A percentile compares a stretch with the other conserved stretches of the same genome.
phyloP scores from a whole-genome alignment of 2,797 vertebrate genomes.

The Myotis myotis region DNA sequence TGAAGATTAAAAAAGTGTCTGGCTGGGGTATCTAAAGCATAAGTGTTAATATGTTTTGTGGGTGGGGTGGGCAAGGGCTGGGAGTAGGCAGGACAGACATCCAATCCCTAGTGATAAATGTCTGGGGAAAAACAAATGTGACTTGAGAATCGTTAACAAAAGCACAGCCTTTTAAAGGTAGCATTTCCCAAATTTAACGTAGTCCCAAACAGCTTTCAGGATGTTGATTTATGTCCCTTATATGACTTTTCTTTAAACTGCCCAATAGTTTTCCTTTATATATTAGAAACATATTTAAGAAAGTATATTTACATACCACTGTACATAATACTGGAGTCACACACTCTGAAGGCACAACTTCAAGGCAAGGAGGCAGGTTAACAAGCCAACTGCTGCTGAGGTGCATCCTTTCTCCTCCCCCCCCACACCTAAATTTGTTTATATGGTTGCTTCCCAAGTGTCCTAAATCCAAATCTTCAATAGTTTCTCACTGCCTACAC shows the following conservation, averaged over 20 bases:
- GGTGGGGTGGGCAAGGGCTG: background rate
- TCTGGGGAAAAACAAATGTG: background rate
- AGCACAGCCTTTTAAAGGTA: background rate
- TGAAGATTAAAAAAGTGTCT: background rate
- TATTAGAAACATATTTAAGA: background rate
- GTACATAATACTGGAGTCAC: rapidly evolving
- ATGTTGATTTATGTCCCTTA: background rate
- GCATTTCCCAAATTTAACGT: background rate
- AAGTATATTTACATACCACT: background rate
- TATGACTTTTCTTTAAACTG: background rate
- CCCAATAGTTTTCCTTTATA: background rate
- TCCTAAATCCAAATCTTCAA: background rate
- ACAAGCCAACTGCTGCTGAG: background rate
- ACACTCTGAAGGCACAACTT: background rate
- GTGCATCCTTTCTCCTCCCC: background rate
- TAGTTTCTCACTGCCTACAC: background rate
- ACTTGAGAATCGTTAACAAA: background rate
- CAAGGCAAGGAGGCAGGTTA: background rate
- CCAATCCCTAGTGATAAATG: background rate
- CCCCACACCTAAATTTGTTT: background rate
- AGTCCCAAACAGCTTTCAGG: background rate
- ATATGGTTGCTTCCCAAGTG: background rate
- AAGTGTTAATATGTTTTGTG: background rate
- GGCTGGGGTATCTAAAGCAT: background rate
- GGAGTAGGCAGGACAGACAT: background rate